phyloP scores from a whole-genome alignment of 2,888 invertebrate genomes.

The Fabriciana adippe region DNA sequence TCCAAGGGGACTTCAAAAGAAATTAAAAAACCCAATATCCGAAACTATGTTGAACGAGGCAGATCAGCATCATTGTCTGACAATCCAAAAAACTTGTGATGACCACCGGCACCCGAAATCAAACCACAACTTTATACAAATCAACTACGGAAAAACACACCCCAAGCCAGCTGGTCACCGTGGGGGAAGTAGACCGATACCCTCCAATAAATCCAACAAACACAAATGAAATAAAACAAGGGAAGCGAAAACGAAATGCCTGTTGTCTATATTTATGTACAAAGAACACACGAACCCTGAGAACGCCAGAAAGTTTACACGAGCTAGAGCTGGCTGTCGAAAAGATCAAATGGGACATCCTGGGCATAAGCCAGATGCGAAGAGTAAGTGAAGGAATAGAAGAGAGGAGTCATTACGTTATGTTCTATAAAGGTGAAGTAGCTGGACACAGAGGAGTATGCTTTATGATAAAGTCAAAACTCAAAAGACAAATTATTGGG shows the following conservation, averaged over 20 bases:
- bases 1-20: neutral
- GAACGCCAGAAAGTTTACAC: neutral
- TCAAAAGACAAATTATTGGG: neutral
- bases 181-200: slow-evolving; percentile 22
- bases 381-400: slow-evolving; percentile 34
- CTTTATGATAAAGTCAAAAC: neutral
- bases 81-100: too few species aligned
- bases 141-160: neutral
- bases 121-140: too few species aligned
- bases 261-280: neutral
- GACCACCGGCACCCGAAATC: too few species aligned
- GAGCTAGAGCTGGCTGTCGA: slow-evolving; percentile 6
- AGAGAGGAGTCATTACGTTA: neutral
- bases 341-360: slow-evolving; percentile 27
- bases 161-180: slow-evolving; percentile 32
- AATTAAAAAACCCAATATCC: too few species aligned
- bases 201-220: neutral
- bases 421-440: neutral
- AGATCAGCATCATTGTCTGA: too few species aligned
- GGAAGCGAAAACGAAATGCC: neutral
- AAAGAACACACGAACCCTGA: too few species aligned
- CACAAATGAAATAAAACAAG: too few species aligned
- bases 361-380: slow-evolving; percentile 38
- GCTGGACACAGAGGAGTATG: neutral
- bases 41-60: too few species aligned